Conservation (phyloP, 2,888 invertebrate genomes). For the Limnephilus auricula region DNA sequence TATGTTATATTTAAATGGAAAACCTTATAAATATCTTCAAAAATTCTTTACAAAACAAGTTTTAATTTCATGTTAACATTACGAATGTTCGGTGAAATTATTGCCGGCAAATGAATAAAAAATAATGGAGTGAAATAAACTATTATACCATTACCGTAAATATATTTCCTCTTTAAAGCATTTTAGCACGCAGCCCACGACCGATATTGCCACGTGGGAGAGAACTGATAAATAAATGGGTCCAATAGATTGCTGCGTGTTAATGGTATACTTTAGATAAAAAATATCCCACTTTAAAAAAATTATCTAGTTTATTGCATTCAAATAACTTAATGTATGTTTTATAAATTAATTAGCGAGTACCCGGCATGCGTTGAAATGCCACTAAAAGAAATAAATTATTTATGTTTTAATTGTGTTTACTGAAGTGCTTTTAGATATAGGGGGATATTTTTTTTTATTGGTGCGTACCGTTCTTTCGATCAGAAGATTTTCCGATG, state of each 20-base stretch:
- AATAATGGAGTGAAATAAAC: conserved; percentile 10
- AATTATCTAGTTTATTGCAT: background rate
- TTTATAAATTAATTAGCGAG: background rate
- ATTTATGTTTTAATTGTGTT: no score
- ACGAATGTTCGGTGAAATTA: background rate
- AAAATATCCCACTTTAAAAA: background rate
- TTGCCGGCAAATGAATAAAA: conserved; percentile 23
- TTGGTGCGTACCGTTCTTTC: no score
- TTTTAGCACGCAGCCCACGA: conserved; percentile 5
- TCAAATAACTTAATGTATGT: background rate
- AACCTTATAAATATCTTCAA: background rate
- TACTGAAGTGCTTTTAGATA: no score
- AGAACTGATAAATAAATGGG: background rate
- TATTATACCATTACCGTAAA: conserved; percentile 4
- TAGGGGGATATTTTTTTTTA: no score
- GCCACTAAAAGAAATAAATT: no score
- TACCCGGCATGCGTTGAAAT: no score
- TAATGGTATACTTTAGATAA: background rate
- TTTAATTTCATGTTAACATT: background rate
- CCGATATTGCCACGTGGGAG: background rate
- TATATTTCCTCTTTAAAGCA: background rate
- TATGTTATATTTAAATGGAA: background rate
- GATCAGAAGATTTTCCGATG: no score
- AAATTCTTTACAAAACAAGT: background rate
- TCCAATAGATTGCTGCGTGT: background rate